These are phyloP conservation scores for Drosophila dunni DNA, from an alignment of 1,140 invertebrate species.

Conservation along the genomic window DNA sequence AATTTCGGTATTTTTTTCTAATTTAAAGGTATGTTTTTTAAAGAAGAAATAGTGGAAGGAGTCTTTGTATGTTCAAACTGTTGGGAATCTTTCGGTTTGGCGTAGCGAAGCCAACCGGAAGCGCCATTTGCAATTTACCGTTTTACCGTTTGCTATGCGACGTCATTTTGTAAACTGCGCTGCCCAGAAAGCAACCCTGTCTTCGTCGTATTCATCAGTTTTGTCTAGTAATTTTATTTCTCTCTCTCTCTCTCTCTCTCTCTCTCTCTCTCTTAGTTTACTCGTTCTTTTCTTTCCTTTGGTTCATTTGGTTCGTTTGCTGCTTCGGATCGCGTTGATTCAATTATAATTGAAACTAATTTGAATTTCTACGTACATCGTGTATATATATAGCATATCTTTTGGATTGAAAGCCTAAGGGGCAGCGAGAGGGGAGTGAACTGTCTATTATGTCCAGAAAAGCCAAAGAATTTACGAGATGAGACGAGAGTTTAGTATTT, in stretches of 20 bases:
- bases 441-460: slow-evolving; percentile 44
- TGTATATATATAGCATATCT: background rate
- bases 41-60: background rate
- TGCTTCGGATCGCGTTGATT: slow-evolving; percentile 72
- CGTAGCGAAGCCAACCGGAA: slow-evolving; percentile 30
- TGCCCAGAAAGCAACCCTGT: slow-evolving; percentile 12
- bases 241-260: background rate
- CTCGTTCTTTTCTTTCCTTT: slow-evolving; percentile 9
- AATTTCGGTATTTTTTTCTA: too few species aligned
- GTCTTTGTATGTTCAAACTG: background rate
- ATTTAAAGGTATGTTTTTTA: too few species aligned
- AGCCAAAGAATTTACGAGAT: slow-evolving; percentile 23
- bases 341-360: slow-evolving; percentile 84
- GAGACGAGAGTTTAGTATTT: slow-evolving; percentile 24
- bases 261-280: slow-evolving; percentile 10
- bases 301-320: slow-evolving; percentile 46
- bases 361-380: slow-evolving; percentile 57
- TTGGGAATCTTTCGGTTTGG: background rate
- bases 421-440: background rate
- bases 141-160: slow-evolving; percentile 25
- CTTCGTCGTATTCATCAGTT: slow-evolving; percentile 8
- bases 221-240: background rate
- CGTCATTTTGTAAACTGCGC: slow-evolving; percentile 71
- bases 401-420: slow-evolving; percentile 33
- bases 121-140: slow-evolving; percentile 49